Base-by-base conservation (phyloP, 2,797 vertebrate species). In the Sebastes glaucus region DNA sequence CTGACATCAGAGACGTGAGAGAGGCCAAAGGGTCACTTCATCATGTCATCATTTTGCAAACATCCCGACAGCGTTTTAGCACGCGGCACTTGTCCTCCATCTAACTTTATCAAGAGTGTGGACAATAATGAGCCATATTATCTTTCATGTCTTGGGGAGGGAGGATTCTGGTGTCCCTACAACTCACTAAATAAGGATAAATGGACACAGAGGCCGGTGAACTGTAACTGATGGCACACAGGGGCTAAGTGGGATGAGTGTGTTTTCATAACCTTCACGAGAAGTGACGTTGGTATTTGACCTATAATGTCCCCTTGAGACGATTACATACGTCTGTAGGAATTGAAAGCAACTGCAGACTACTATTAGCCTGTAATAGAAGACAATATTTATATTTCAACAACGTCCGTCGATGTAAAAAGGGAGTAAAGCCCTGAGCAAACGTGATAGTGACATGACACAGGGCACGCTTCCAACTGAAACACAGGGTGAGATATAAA, bases 61-160 rank as follows among this genome's bases (percentile, higher is more conserved):
- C 85, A 69, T 78, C 76, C 61, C 14, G 11, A 53, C 66, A 62
- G 65, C 22, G 46, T 63, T 84, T 52, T 33, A 71, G 75, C 38
- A 78, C 2, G 33, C 4, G 4, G 22, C 68, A 71, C 71, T 79
- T 56, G 55, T 75, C 68, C 81, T 71, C 27, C 61, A 30, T 85
- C 89, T 81, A 87, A 85, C 82, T 88, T 85, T 84, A 86, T 82
- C 82, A 70, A 52, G 28, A 82, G 70, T 42, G 64, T 42, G 55
- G 85, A 84, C 82, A 83, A 87, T 85, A 77, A 87, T 71, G 76
- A 86, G 53, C 18, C 70, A 18, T 68, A 81, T 81, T 65, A 11
- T 72, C 80, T 89, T 83, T 82, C 59, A 78, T 72, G 71, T 89
- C 13, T 61, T 60, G 67, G 81, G 46, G 65, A 11, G 18, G 32